Conservation (phyloP, 2,888 invertebrate species). For the Caenorhabditis afra region DNA sequence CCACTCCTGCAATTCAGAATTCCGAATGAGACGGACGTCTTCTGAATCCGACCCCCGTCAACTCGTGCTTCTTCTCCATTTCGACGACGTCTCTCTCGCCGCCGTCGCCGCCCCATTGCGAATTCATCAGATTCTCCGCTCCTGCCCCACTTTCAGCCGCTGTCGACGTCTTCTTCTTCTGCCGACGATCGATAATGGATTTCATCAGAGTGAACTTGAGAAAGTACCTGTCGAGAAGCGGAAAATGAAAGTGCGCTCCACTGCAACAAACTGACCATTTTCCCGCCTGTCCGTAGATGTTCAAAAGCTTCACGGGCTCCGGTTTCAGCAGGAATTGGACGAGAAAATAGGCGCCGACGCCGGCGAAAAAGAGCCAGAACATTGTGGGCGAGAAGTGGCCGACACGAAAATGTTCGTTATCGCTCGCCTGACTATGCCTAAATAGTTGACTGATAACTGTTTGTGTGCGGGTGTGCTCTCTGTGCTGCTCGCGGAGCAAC, state of each 20-base stretch:
- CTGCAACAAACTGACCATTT: constrained; percentile 61
- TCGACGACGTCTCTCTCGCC: constrained; percentile 62
- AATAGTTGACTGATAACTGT: constrained; percentile 32
- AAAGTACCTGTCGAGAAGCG: constrained; percentile 57
- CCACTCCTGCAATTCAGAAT: constrained; percentile 77
- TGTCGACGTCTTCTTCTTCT: constrained; percentile 57
- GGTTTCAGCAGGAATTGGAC: constrained; percentile 43
- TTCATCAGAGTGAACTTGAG: constrained; percentile 72
- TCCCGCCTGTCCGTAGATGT: constrained; percentile 66
- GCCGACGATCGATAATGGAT: constrained; percentile 67
- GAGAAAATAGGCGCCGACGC: constrained; percentile 29
- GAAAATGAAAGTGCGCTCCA: neutral
- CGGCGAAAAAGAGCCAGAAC: constrained; percentile 39
- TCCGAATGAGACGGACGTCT: neutral
- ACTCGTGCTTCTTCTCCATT: constrained; percentile 70
- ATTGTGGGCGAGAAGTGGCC: too few species aligned
- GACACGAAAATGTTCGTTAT: constrained; percentile 47
- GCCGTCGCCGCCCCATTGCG: constrained; percentile 70
- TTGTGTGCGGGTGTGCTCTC: constrained; percentile 22
- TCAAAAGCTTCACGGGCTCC: constrained; percentile 61
- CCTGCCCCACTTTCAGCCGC: constrained; percentile 11
- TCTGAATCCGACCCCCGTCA: constrained; percentile 39
- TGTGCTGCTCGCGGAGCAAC: neutral
- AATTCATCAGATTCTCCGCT: constrained; percentile 67
- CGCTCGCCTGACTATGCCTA: constrained; percentile 42